Evolutionary conservation across 2,113 vertebrate species (phyloP), one percentile per base, ranked within the genome.

Genomic region (Zosterops japonicus): DNA sequence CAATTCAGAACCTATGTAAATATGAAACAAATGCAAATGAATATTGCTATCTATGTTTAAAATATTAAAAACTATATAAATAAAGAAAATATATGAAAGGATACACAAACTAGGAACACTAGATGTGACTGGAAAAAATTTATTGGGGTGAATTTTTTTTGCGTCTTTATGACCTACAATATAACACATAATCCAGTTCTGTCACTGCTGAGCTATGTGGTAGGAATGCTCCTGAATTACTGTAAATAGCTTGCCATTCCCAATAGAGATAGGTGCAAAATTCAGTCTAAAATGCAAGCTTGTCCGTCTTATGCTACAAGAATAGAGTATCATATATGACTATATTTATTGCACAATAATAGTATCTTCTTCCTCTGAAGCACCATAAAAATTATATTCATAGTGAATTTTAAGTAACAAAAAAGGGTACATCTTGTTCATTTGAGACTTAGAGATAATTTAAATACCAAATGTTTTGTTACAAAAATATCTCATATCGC

Each of bases 221-320:
- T 70, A 82, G 23, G 39, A 92, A 71, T 67, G 29, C 5, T 86
- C 28, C 71, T 88, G 79, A 89, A 83, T 88, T 80, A 71, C 55
- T 74, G 50, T 77, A 93, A 95, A 93, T 75, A 89, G 24, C 29
- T 88, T 91, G 27, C 59, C 79, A 71, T 92, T 95, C 71, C 39
- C 47, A 77, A 24, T 6, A 71, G 60, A 71, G 19, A 76, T 11
- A 49, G 56, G 68, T 88, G 50, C 20, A 89, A 94, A 92, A 94
- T 81, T 95, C 46, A 84, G 72, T 75, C 46, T 83, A 72, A 94
- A 90, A 81, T 71, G 4, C 10, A 87, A 28, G 5, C 23, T 89
- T 53, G 9, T 49, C 15, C 17, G 77, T 83, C 63, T 69, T 57
- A 53, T 21, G 28, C 44, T 64, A 24, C 31, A 87, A 60, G 33